Evolutionary conservation across 2,888 invertebrate species (phyloP), one percentile per base, ranked within the genome.

Genomic region (Taphrorychus bicolor): DNA sequence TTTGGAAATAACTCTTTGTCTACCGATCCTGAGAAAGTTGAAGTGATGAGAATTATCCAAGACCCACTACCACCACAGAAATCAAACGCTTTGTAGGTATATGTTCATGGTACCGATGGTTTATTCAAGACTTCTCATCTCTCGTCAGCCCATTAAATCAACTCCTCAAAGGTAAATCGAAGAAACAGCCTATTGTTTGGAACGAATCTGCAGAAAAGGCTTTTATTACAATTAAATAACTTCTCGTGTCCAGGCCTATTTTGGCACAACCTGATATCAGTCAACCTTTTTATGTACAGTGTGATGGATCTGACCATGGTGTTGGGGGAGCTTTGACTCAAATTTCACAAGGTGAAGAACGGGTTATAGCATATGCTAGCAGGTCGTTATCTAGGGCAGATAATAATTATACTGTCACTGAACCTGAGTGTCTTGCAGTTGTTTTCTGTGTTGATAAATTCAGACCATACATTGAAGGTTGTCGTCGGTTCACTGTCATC

Each of bases 371-470:
- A 2, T 77, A 73, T 61, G 64, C 75, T 11, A 69, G 74, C 24
- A 68, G 76, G 2, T 66, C 75, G 0, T 52, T 78, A 0, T 72
- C 70, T 3, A 54, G 64, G 11, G 60, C 70, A 0, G 76, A 77
- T 66, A 22, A 72, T 17, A 77, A 76, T 41, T 76, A 71, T 60
- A 59, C 73, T 1, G 70, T 73, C 1, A 73, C 73, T 5, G 76
- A 78, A 61, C 16, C 66, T 42, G 77, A 78, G 65, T 62, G 72
- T 40, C 59, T 75, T 3, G 74, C 72, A 1, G 66, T 76, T 22
- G 9, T n/a, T n/a, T n/a, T n/a, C n/a, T 32, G 32, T 52, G 16
- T 24, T 7, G 59, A 59, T 9, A 59, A 60, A 52, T 69, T 72
- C 14, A 53, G 71, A 5, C 5, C 11, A 11, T 32, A 40, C 24